A percentile compares a stretch with the other conserved stretches of the same genome.
Evolutionary conservation across 35 echinoderm and acorn worm genomes (phyloP).

Genomic region (Hemicentrotus pulcherrimus): DNA sequence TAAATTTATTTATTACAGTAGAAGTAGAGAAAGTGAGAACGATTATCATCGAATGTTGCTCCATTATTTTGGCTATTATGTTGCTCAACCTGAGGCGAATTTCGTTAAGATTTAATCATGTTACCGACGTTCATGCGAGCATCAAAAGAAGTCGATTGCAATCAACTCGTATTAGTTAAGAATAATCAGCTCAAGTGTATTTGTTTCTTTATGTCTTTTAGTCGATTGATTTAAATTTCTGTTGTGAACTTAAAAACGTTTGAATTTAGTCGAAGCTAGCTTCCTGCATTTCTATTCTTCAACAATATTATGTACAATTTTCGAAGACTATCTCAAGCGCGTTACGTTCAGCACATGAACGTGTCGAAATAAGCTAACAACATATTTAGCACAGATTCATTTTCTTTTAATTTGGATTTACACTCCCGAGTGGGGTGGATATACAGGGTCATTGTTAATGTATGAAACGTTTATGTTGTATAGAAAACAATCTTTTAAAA

Average conservation of each 20-base stretch:
- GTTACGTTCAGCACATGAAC: background rate
- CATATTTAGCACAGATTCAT: background rate
- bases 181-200: conserved; percentile 4
- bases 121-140: background rate
- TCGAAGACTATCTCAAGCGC: background rate
- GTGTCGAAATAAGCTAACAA: background rate
- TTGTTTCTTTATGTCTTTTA: conserved; percentile 11
- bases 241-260: background rate
- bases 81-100: background rate
- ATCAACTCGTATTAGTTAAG: background rate
- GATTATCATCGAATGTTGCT: background rate
- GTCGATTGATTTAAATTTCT: background rate
- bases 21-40: background rate
- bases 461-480: background rate
- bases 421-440: background rate
- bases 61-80: background rate
- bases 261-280: background rate
- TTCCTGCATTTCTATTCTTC: background rate
- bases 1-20: conserved; percentile 20
- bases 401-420: background rate
- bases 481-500: background rate
- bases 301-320: background rate
- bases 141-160: background rate
- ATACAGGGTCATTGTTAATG: conserved; percentile 3
- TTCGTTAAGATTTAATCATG: background rate